Evolutionary conservation across 2,797 vertebrate genomes (phyloP).

Genomic region (Microctenopoma lineatum): DNA sequence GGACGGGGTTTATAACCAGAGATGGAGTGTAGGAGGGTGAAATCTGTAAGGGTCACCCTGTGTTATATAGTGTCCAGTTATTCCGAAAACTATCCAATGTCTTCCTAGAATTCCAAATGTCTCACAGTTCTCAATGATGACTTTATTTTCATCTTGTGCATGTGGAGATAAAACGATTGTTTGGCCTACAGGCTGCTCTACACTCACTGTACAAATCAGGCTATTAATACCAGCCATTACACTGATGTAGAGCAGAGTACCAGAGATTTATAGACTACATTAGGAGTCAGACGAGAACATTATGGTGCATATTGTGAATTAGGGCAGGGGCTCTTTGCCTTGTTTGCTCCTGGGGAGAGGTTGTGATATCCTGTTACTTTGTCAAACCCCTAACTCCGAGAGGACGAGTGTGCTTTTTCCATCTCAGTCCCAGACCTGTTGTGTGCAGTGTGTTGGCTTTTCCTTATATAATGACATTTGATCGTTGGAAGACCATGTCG

Average conservation of each 20-base stretch:
- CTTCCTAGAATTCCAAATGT: conserved; percentile 50
- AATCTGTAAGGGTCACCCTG: conserved; percentile 67
- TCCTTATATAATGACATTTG: conserved; percentile 77
- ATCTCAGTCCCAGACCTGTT: conserved; percentile 68
- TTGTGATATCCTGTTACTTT: conserved; percentile 75
- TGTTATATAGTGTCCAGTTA: conserved; percentile 61
- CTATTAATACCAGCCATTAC: conserved; percentile 67
- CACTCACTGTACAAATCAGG: conserved; percentile 50
- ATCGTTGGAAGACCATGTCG: conserved; percentile 62
- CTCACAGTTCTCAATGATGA: conserved; percentile 43
- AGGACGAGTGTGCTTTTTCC: conserved; percentile 80
- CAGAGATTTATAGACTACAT: conserved; percentile 78
- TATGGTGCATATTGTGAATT: conserved; percentile 75
- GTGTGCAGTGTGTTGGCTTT: conserved; percentile 72
- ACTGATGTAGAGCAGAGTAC: conserved; percentile 72
- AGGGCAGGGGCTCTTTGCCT: conserved; percentile 69
- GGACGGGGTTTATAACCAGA: conserved; percentile 73
- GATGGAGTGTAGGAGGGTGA: conserved; percentile 66
- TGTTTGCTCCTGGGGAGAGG: conserved; percentile 75
- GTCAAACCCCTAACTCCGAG: conserved; percentile 66
- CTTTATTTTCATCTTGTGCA: conserved; percentile 48
- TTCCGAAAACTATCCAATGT: conserved; percentile 52
- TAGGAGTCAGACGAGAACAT: conserved; percentile 77
- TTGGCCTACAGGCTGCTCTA: conserved; percentile 29
- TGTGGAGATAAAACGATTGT: conserved; percentile 44